phyloP scores from a whole-genome alignment of 2,888 invertebrate species.

The Drosophila algonquin region DNA sequence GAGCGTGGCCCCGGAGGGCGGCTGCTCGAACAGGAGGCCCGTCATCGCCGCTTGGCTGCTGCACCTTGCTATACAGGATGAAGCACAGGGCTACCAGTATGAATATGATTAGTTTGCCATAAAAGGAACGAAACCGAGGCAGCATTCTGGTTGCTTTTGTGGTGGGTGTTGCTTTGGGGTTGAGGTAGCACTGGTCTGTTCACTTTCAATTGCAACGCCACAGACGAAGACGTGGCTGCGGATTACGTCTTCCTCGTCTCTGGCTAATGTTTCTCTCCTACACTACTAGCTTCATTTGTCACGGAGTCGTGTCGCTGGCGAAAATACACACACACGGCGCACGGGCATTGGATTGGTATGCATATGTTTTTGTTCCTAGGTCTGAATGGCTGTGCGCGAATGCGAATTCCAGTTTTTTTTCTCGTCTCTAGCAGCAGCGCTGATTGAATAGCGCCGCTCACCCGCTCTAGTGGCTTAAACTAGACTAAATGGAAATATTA shows the following conservation, averaged over 20 bases:
- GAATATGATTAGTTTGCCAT: constrained; percentile 82
- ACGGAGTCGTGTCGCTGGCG: constrained; percentile 22
- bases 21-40: constrained; percentile 26
- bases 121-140: constrained; percentile 83
- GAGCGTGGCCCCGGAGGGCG: constrained; percentile 43
- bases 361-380: constrained; percentile 30
- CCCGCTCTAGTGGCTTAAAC: constrained; percentile 68
- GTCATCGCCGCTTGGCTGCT: constrained; percentile 55
- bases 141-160: constrained; percentile 66
- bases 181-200: constrained; percentile 29
- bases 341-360: constrained; percentile 6
- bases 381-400: constrained; percentile 6
- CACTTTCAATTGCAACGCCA: constrained; percentile 13
- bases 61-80: constrained; percentile 81
- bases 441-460: constrained; percentile 11
- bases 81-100: constrained; percentile 80
- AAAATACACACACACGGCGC: constrained; percentile 22
- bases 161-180: constrained; percentile 5
- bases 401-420: constrained; percentile 40
- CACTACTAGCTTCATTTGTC: constrained; percentile 34
- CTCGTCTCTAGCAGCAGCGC: constrained; percentile 10
- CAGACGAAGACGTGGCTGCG: constrained; percentile 32
- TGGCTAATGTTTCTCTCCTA: constrained; percentile 12
- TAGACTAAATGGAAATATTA: constrained; percentile 66
- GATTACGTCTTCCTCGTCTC: constrained; percentile 15